Percentiles rank a stretch among this genome's conserved stretches.
These are phyloP conservation scores for Taenaris catops DNA, from an alignment of 2,888 invertebrate genomes.

Conservation along the genomic window DNA sequence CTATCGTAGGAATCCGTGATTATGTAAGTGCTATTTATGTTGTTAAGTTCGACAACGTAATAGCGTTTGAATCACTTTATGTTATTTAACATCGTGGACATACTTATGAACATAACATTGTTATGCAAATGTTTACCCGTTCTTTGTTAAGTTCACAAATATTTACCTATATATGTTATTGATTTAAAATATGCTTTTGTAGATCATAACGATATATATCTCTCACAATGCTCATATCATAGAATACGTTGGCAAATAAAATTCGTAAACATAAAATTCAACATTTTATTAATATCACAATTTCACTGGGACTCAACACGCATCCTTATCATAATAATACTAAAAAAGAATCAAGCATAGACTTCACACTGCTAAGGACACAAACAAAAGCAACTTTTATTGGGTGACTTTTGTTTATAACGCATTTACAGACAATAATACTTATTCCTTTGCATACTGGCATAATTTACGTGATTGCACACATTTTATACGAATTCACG, in stretches of 20 bases:
- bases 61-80: slow-evolving; percentile 19
- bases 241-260: too few species aligned
- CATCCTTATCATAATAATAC: slow-evolving; percentile 39
- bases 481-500: slow-evolving; percentile 38
- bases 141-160: too few species aligned
- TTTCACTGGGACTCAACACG: slow-evolving; percentile 61
- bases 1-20: slow-evolving; percentile 9
- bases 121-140: slow-evolving; percentile 21
- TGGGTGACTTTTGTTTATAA: neutral
- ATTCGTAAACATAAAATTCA: slow-evolving; percentile 38
- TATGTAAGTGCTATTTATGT: slow-evolving; percentile 17
- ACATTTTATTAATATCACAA: slow-evolving; percentile 77
- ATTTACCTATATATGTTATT: too few species aligned
- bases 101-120: slow-evolving; percentile 15
- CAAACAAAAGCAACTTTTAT: slow-evolving; percentile 32
- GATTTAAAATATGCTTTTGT: too few species aligned
- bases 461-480: slow-evolving; percentile 32
- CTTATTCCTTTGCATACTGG: too few species aligned
- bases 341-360: slow-evolving; percentile 24
- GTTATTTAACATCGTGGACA: slow-evolving; percentile 23
- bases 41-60: slow-evolving; percentile 27
- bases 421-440: slow-evolving; percentile 5
- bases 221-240: too few species aligned
- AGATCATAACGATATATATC: too few species aligned
- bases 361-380: slow-evolving; percentile 25